phyloP scores from a whole-genome alignment of 2,113 vertebrate genomes.

The Phoenicopterus ruber region DNA sequence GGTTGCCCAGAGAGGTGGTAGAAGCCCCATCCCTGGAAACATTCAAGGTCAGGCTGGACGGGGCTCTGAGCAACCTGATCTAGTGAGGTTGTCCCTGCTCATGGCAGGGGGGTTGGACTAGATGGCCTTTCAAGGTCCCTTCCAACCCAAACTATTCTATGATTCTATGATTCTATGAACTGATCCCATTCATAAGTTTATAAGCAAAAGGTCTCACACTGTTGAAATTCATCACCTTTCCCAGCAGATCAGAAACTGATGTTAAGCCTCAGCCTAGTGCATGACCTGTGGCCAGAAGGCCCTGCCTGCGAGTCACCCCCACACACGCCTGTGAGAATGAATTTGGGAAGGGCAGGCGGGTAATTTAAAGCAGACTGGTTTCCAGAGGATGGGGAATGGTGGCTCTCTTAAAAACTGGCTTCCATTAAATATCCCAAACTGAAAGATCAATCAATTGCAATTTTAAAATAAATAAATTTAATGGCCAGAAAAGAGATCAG shows the following conservation, averaged over 20 bases:
- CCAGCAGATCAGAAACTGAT: neutral
- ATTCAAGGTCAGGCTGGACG: too few relatives aligned
- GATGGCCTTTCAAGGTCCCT: too few relatives aligned
- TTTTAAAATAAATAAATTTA: neutral
- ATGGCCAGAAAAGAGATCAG: neutral
- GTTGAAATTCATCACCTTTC: neutral
- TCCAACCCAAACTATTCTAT: too few relatives aligned
- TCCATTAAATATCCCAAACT: neutral
- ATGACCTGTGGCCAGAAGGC: neutral
- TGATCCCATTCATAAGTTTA: neutral
- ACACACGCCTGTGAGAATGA: too few relatives aligned
- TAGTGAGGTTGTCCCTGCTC: too few relatives aligned
- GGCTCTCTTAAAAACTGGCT: neutral
- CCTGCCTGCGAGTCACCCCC: neutral
- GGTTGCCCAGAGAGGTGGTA: too few relatives aligned
- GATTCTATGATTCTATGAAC: too few relatives aligned
- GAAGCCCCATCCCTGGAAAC: too few relatives aligned
- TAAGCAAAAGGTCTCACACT: neutral
- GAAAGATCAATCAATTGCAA: neutral
- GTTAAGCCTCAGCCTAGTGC: neutral
- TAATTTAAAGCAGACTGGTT: neutral
- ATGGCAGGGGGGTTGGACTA: too few relatives aligned
- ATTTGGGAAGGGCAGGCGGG: neutral
- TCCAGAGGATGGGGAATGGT: neutral
- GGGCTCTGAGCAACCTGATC: too few relatives aligned